Evolutionary conservation across 2,797 vertebrate species (phyloP), one percentile per base, ranked within the genome.

Genomic region (Paguma larvata): DNA sequence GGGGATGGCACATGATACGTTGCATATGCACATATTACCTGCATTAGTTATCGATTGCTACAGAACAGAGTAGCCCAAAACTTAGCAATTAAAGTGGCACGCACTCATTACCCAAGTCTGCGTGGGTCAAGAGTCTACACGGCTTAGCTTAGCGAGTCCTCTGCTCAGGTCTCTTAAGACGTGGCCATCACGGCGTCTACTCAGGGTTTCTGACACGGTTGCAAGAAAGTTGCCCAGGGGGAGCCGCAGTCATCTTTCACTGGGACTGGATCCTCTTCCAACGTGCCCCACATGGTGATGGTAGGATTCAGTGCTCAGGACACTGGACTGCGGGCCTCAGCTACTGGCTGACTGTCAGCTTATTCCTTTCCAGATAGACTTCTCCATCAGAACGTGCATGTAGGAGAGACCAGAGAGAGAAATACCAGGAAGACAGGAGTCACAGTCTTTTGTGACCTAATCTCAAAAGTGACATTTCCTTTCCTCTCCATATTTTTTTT

Each of bases 101-200:
- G 10, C 15, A 1, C 5, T 51, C 32, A 8, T 13, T 27, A 27
- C 4, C 51, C 53, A 53, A 8, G 25, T 70, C 53, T 63, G 23
- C 7, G 0, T 1, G 10, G 27, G 19, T 68, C 23, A n/a, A 1
- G 27, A 56, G 46, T 34, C n/a, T 72, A 15, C 27, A 0, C 30
- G 46, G 2, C 62, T 59, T 21, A 10, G 6, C 2, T 19, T 46
- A 27, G 44, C 0, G 21, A 1, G 11, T 21, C 30, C 18, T 92
- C 44, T 23, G 27, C 41, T 51, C 4, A 11, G 65, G 16, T 78
- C 14, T 67, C 46, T 12, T 27, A n/a, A 48, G 30, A 67, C 32
- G 46, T 80, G 53, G 1, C 4, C 0, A n/a, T 34, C 16, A 0
- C 19, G 16, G 23, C 1, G 0, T 46, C 18, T 12, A 19, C 2